Conservation (phyloP, 2,888 invertebrate genomes). For the Pachymerium ferrugineum region DNA sequence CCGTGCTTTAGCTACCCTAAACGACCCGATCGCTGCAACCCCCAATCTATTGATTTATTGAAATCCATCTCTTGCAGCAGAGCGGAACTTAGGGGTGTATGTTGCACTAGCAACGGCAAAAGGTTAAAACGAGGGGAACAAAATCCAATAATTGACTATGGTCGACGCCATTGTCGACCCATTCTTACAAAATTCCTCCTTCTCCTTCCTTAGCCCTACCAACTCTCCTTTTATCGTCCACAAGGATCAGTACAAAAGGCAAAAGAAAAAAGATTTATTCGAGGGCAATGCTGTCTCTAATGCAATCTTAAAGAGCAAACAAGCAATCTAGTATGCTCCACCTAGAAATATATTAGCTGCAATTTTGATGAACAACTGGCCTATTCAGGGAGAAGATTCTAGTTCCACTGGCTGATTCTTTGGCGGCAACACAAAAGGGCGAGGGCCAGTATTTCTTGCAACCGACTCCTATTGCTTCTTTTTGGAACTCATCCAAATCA, state of each 20-base stretch:
- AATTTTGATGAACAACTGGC: slow-evolving; percentile 11
- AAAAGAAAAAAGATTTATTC: slow-evolving; percentile 13
- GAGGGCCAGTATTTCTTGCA: slow-evolving; percentile 1
- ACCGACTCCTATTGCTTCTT: neutral
- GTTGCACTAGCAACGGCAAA: slow-evolving; percentile 18
- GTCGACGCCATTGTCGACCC: neutral
- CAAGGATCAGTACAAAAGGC: neutral
- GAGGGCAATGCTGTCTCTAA: too few relatives aligned
- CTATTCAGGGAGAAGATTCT: neutral
- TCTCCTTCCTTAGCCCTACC: neutral
- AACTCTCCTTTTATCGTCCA: neutral
- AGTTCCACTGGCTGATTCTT: neutral
- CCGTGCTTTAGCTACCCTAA: neutral
- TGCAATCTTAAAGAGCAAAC: slow-evolving; percentile 18
- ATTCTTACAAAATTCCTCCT: neutral
- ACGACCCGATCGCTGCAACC: neutral
- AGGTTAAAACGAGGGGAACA: slow-evolving; percentile 10
- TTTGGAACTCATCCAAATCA: slow-evolving; percentile 7
- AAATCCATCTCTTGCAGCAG: slow-evolving; percentile 10
- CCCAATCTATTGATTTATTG: slow-evolving; percentile 11
- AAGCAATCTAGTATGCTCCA: neutral
- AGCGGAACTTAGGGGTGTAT: slow-evolving; percentile 11
- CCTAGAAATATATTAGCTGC: slow-evolving; percentile 10
- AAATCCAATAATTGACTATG: slow-evolving; percentile 21
- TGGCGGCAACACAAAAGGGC: slow-evolving; percentile 6